These are phyloP conservation scores for Artibeus lituratus DNA, from an alignment of 2,797 vertebrate species.

Conservation along the genomic window DNA sequence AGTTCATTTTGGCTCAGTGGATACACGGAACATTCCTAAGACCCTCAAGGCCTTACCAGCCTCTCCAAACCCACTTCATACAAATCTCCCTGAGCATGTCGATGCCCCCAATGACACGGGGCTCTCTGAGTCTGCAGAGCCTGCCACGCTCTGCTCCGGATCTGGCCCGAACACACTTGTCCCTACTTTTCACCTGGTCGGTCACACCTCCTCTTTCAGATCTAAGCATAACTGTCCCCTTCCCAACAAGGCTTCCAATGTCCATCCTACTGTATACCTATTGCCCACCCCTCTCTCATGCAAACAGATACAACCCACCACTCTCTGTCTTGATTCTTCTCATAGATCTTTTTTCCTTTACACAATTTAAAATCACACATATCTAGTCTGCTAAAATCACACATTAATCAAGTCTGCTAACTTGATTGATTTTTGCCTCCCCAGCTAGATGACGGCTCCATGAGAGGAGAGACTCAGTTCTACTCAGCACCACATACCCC, in stretches of 20 bases:
- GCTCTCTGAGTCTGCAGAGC: neutral
- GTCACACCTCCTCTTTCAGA: neutral
- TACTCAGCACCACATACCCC: neutral
- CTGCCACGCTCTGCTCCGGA: neutral
- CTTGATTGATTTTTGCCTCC: neutral
- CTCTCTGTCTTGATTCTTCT: neutral
- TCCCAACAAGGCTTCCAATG: neutral
- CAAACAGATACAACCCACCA: neutral
- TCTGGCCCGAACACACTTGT: neutral
- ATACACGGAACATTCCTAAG: neutral
- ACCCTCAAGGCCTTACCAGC: neutral
- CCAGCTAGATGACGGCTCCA: neutral
- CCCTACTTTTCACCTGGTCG: neutral
- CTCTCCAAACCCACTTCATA: neutral
- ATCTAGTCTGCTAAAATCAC: too few relatives aligned
- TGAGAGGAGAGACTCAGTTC: neutral
- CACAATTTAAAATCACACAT: neutral
- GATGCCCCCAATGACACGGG: neutral
- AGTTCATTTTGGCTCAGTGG: neutral
- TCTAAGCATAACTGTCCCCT: neutral
- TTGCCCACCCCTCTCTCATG: neutral
- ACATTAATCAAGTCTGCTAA: too few relatives aligned
- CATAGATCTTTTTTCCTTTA: neutral
- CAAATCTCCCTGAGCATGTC: neutral
- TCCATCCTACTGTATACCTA: neutral